phyloP scores from a whole-genome alignment of 2,797 vertebrate species.

The Adelosebastes latens region DNA sequence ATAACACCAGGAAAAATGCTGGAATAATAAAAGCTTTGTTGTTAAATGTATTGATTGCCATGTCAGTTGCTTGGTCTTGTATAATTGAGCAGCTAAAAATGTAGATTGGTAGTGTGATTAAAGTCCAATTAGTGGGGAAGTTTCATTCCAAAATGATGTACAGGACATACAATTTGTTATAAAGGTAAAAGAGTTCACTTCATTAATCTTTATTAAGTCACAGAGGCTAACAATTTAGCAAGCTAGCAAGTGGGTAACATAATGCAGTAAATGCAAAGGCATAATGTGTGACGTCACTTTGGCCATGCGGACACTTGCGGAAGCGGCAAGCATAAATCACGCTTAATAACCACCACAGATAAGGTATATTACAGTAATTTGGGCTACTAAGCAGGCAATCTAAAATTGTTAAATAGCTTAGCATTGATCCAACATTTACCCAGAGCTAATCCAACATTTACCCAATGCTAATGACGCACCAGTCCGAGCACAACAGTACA shows the following conservation, averaged over 20 bases:
- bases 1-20: background rate
- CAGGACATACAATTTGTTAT: background rate
- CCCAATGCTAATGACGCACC: too few relatives aligned
- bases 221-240: too few relatives aligned
- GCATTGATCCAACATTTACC: background rate
- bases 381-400: background rate
- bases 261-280: too few relatives aligned
- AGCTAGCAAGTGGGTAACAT: too few relatives aligned
- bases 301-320: too few relatives aligned
- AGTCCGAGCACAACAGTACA: too few relatives aligned
- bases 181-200: background rate
- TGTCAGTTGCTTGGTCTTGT: background rate
- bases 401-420: background rate
- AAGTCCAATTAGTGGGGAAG: background rate
- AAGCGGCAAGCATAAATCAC: too few relatives aligned
- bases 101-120: background rate
- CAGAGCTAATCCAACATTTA: too few relatives aligned
- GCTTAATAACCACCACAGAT: background rate
- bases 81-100: background rate
- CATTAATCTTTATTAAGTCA: background rate
- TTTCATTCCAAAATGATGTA: background rate
- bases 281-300: too few relatives aligned
- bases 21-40: background rate
- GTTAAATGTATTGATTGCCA: background rate
- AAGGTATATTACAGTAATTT: background rate